Conservation (phyloP, 2,888 invertebrate genomes). For the Deilephila elpenor region DNA sequence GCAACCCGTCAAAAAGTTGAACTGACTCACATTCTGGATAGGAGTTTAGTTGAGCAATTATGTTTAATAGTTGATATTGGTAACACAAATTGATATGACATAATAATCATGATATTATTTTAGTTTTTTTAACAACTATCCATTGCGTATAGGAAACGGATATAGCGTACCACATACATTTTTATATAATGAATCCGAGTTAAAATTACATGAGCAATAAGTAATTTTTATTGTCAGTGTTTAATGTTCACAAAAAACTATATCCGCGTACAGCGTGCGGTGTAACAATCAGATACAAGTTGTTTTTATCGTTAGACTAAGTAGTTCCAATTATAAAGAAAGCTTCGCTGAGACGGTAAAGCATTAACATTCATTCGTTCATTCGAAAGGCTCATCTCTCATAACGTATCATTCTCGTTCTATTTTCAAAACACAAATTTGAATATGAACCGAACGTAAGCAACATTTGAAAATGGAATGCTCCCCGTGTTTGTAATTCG, state of each 20-base stretch:
- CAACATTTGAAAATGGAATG: conserved; percentile 66
- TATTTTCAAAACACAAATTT: conserved; percentile 74
- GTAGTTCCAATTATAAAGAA: conserved; percentile 28
- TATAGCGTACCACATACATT: conserved; percentile 29
- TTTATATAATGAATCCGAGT: conserved; percentile 24
- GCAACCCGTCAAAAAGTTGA: conserved; percentile 48
- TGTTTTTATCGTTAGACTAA: conserved; percentile 25
- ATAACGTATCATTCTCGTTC: conserved; percentile 59
- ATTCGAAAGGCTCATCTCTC: conserved; percentile 50
- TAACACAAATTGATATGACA: conserved; percentile 1
- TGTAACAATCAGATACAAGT: conserved; percentile 23
- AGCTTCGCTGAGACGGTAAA: conserved; percentile 26
- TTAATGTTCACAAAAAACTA: conserved; percentile 26
- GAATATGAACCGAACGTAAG: conserved; percentile 71
- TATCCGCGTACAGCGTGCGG: conserved; percentile 25
- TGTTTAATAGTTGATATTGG: conserved; percentile 6
- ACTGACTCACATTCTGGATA: conserved; percentile 50
- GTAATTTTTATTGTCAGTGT: conserved; percentile 25
- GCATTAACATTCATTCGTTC: conserved; percentile 37
- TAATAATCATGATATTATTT: conserved; percentile 12
- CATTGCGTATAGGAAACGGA: conserved; percentile 30
- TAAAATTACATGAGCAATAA: conserved; percentile 18
- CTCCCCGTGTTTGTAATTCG: conserved; percentile 76
- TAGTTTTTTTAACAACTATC: background rate
- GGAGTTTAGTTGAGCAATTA: conserved; percentile 17